Percentiles rank a stretch among this genome's conserved stretches.
Evolutionary conservation across 2,888 invertebrate species (phyloP).

Genomic region (Drosophila mulleri): DNA sequence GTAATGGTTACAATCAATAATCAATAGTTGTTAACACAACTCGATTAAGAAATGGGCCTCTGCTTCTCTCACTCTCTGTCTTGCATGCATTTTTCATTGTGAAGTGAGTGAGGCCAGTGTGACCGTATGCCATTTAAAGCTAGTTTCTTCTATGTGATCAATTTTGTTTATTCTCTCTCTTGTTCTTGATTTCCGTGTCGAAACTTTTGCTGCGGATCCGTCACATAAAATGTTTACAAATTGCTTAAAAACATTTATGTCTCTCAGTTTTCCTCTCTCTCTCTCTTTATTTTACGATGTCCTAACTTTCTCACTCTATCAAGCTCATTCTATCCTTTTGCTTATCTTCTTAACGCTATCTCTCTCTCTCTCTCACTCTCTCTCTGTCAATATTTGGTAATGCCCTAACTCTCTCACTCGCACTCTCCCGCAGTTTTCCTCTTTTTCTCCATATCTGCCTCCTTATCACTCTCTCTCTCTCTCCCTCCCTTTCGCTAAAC

Average conservation of each 20-base stretch:
- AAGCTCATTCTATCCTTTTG: neutral
- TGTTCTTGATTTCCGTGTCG: neutral
- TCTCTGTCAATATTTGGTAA: neutral
- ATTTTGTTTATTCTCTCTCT: too few relatives aligned
- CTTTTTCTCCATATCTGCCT: neutral
- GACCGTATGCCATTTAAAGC: too few relatives aligned
- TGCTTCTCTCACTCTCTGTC: neutral
- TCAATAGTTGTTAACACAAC: neutral
- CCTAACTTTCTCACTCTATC: neutral
- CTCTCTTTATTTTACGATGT: neutral
- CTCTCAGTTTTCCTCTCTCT: neutral
- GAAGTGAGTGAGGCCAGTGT: neutral
- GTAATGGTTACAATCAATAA: neutral
- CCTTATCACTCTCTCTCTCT: too few relatives aligned
- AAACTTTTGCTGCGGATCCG: neutral
- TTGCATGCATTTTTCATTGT: neutral
- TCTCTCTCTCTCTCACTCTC: neutral
- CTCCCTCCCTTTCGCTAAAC: neutral
- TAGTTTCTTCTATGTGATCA: neutral
- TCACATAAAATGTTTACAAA: neutral
- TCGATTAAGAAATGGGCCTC: neutral
- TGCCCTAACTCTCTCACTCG: neutral
- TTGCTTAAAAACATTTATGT: neutral
- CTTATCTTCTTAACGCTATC: neutral
- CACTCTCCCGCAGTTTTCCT: neutral